Evolutionary conservation across 2,888 invertebrate species (phyloP), one percentile per base, ranked within the genome.

Genomic region (Thalpophila matura): DNA sequence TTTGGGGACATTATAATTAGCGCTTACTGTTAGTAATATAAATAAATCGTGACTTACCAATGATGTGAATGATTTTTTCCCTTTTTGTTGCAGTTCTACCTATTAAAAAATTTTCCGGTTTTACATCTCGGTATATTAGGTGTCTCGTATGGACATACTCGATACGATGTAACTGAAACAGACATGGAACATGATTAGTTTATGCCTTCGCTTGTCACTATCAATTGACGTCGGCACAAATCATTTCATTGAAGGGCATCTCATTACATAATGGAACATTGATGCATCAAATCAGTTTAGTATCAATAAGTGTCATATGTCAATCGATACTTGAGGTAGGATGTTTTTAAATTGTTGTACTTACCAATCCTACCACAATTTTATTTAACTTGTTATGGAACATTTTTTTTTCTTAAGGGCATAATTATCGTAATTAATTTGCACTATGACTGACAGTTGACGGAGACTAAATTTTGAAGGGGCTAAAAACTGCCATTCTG

Each of bases 121-220:
- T 99, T 74, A 99, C 98, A 96, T 99, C 99, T 89, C 99, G 97
- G 95, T 99, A 99, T 95, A 99, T 99, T 93, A 99, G 97, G 96
- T 99, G 98, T 95, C 99, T 98, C 91, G 98, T 98, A 96, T 99
- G 99, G 89, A 99, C 99, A 96, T 99, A 99, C 96, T 99, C 99
- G 96, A 99, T 99, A 96, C 99, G 97, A 95, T 98, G 98, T 95
- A 99, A 96, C 99, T 99, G 96, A 80, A 96, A 95, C 75, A 84
- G 75, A 87, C 74, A 79, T 58, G 18, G 40, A 9, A 27, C 42
- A 18, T 29, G 35, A 77, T 78, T 73, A 76, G 45, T 51, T 50
- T 40, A 54, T 66, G 56, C 4, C 51, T 43, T 24, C 26, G 18
- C 40, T 49, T 64, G 77, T 55, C 45, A 60, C 40, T 57, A 63